Conservation (phyloP, 2,888 invertebrate species). For the Drosophila basisetae region DNA sequence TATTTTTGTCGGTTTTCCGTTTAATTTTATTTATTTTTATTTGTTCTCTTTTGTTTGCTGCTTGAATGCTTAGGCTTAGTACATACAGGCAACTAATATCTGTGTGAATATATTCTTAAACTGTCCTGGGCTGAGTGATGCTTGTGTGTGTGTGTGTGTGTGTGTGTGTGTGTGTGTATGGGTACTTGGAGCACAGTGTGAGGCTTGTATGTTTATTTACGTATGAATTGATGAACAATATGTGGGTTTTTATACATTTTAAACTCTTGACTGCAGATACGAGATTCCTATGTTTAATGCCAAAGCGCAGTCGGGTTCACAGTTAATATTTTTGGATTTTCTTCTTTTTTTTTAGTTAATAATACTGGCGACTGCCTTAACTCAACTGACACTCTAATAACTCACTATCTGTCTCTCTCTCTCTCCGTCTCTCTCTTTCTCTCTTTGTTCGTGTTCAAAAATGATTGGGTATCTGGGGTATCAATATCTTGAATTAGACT, state of each 20-base stretch:
- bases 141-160: slow-evolving; percentile 12
- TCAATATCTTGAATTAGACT: slow-evolving; percentile 7
- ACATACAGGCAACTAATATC: slow-evolving; percentile 73
- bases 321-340: slow-evolving; percentile 5
- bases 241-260: slow-evolving; percentile 34
- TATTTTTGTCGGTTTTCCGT: slow-evolving; percentile 36
- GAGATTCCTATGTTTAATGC: slow-evolving; percentile 32
- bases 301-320: slow-evolving; percentile 39
- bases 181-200: slow-evolving; percentile 36
- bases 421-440: not conserved
- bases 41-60: slow-evolving; percentile 9
- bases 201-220: slow-evolving; percentile 58
- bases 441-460: slow-evolving; percentile 11
- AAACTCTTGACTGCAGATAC: slow-evolving; percentile 6
- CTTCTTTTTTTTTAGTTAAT: not conserved
- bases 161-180: slow-evolving; percentile 24
- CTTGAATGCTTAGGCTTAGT: slow-evolving; percentile 64
- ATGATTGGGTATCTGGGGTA: slow-evolving; percentile 9
- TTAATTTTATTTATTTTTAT: slow-evolving; percentile 3
- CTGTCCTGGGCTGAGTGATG: slow-evolving; percentile 44
- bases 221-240: slow-evolving; percentile 64
- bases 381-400: slow-evolving; percentile 4
- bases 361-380: slow-evolving; percentile 15
- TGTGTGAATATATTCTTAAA: slow-evolving; percentile 27
- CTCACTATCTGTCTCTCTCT: not conserved